A percentile compares a stretch with the other conserved stretches of the same genome.
These are phyloP conservation scores for Zaprionus nigranus DNA, from an alignment of 1,140 invertebrate species.

Conservation along the genomic window DNA sequence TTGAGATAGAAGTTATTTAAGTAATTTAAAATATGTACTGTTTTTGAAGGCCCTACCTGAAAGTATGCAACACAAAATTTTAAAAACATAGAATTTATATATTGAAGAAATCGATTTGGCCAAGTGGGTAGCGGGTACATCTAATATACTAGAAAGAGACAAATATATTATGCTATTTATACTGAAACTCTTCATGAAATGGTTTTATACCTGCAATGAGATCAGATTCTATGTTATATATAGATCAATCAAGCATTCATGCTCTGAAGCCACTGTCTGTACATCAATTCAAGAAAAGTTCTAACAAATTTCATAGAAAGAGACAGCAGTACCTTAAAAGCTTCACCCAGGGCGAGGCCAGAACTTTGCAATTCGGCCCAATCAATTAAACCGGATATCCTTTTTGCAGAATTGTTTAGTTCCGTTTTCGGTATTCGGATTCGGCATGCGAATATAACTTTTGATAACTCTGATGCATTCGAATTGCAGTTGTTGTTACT, in stretches of 20 bases:
- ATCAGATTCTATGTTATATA: too few relatives aligned
- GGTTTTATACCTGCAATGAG: too few relatives aligned
- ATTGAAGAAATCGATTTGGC: too few relatives aligned
- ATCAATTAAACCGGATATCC: slow-evolving; percentile 16
- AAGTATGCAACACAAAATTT: too few relatives aligned
- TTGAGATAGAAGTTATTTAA: too few relatives aligned
- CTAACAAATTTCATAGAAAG: neutral
- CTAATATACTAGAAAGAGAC: neutral
- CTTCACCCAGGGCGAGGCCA: neutral
- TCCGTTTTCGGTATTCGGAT: slow-evolving; percentile 13
- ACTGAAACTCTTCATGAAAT: too few relatives aligned
- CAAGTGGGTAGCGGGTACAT: too few relatives aligned
- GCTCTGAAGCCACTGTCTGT: too few relatives aligned
- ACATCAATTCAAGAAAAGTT: neutral
- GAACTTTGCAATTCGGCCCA: slow-evolving; percentile 5
- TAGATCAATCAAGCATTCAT: too few relatives aligned
- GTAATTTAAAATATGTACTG: too few relatives aligned
- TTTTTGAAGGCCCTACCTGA: too few relatives aligned
- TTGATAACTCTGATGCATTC: neutral
- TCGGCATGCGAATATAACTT: slow-evolving; percentile 25
- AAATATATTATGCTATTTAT: neutral
- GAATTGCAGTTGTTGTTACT: neutral
- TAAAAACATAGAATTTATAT: too few relatives aligned
- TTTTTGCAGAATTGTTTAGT: slow-evolving; percentile 24
- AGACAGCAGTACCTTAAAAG: neutral